These are phyloP conservation scores for Gallinago nigripennis DNA, from an alignment of 2,797 vertebrate species.

Conservation along the genomic window DNA sequence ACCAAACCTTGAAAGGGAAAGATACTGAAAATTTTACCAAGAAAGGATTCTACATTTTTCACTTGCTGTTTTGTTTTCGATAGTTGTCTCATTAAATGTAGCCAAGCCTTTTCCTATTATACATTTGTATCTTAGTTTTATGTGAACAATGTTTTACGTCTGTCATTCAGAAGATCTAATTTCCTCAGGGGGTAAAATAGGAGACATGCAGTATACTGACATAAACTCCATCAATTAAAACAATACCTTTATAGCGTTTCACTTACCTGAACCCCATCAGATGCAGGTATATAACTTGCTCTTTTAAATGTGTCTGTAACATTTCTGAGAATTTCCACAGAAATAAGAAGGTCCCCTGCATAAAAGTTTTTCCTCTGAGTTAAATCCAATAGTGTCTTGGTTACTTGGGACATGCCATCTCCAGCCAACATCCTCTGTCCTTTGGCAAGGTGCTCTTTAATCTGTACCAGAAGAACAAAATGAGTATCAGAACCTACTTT, in stretches of 20 bases:
- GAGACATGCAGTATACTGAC: not conserved
- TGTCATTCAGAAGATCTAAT: not conserved
- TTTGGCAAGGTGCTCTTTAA: slow-evolving; percentile 97
- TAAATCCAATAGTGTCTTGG: slow-evolving; percentile 95
- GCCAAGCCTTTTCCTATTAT: not conserved
- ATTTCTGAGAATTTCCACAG: slow-evolving; percentile 98
- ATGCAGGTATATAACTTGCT: slow-evolving; percentile 95
- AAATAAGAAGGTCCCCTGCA: slow-evolving; percentile 94
- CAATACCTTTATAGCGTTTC: not conserved
- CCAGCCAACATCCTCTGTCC: slow-evolving; percentile 93
- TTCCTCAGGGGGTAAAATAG: not conserved
- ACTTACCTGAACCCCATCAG: slow-evolving; percentile 96
- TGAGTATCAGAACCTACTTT: slow-evolving; percentile 67
- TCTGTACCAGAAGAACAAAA: slow-evolving; percentile 78
- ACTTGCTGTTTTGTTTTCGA: not conserved
- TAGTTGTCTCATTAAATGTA: not conserved
- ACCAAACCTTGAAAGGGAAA: not conserved
- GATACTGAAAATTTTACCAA: not conserved
- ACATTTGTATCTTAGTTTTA: not conserved
- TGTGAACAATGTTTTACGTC: not conserved
- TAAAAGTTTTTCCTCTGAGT: slow-evolving; percentile 98
- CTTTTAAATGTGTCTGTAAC: slow-evolving; percentile 98
- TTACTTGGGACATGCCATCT: slow-evolving; percentile 98
- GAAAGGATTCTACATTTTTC: not conserved
- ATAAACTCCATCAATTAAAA: not conserved